Conservation (phyloP, 2,113 vertebrate genomes). For the Xiphorhynchus elegans region DNA sequence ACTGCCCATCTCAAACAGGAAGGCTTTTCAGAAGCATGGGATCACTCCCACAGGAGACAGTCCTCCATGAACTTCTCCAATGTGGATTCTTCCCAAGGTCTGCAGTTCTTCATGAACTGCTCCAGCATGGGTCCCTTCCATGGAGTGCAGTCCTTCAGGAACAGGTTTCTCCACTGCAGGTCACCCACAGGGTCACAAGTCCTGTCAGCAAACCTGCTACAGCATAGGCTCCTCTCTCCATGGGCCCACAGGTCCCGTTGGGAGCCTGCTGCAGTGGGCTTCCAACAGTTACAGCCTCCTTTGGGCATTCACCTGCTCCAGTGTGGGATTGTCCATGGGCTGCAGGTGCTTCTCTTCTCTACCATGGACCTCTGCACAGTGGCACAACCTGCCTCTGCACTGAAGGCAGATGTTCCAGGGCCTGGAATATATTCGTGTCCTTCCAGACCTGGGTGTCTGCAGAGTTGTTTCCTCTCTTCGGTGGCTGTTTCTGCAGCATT, state of each 20-base stretch:
- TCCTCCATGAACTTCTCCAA: neutral
- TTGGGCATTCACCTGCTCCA: neutral
- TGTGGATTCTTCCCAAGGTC: neutral
- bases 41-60: neutral
- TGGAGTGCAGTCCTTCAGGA: neutral
- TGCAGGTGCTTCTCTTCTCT: neutral
- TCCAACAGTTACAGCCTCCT: neutral
- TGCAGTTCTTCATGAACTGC: neutral
- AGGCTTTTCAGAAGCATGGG: neutral
- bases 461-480: neutral
- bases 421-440: rapidly evolving
- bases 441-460: neutral
- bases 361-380: neutral
- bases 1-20: neutral
- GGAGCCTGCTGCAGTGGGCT: neutral
- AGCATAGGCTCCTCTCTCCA: neutral
- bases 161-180: rapidly evolving
- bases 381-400: neutral
- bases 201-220: neutral
- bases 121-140: neutral
- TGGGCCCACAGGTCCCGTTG: neutral
- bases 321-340: rapidly evolving
- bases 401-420: rapidly evolving
- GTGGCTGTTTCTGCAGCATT: neutral
- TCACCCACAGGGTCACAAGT: neutral